Base-by-base conservation (phyloP, 2,888 invertebrate genomes). In the Apotomis betuletana region DNA sequence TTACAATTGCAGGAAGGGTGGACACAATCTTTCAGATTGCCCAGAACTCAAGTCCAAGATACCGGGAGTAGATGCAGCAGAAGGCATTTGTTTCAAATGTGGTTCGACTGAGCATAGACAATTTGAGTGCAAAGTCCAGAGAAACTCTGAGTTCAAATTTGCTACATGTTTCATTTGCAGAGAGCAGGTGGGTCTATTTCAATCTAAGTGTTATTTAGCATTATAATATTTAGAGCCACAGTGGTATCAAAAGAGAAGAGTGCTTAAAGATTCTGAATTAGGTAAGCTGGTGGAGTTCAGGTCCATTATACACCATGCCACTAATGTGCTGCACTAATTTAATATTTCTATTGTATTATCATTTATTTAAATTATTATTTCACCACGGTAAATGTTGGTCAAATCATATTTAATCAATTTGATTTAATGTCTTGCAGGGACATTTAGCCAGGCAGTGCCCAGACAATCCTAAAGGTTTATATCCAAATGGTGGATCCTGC, bases 161-260 rank as follows among this genome's bases (percentile, higher is more conserved):
- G 98, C 98, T 0, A 96, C 95, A 69, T 98, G 98, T 87, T 98
- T 98, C 83, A 96, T 98, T 77, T 98, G 98, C 85, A 95, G 95
- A 69, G 96, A 98, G 87, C 95, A 95, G 78, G 94, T 94, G 77
- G 87, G 89, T 87, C 9, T 38, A 10, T 41, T 41, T 41, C 41
- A 41, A 12, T 13, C 57, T 38, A 51, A 49, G 49, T 49, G 41
- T 41, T 41, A 41, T 6, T 49, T 9, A 49, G 49, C 49, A 49
- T 9, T 49, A 6, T 41, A 6, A 41, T 41, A 41, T 27, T 27
- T 27, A 27, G 27, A 27, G 27, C 27, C 27, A 27, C 27, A 27
- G 27, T 27, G 27, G 27, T 27, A 27, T 27, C 27, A 27, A 27
- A 2, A 27, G 27, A 27, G 27, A 27, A 27, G 27, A 27, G 27